These are phyloP conservation scores for Gnathonemus longibarbis DNA, from an alignment of 2,113 vertebrate species.

Conservation along the genomic window DNA sequence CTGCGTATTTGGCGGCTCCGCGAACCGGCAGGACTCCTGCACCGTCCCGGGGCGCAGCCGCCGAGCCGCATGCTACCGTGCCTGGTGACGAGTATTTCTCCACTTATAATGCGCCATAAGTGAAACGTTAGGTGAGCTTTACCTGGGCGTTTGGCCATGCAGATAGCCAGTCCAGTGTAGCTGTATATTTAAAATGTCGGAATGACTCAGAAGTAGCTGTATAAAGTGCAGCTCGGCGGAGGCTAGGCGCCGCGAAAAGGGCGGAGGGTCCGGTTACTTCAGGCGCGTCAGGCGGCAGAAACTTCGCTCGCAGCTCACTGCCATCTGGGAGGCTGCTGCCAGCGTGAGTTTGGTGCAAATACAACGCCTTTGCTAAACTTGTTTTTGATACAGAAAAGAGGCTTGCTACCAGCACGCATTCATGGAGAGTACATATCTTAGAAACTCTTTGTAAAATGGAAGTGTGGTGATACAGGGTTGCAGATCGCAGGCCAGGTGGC, in stretches of 20 bases:
- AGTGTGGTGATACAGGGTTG: background rate
- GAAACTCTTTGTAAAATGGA: background rate
- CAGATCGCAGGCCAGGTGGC: too few relatives aligned
- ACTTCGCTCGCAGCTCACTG: too few relatives aligned
- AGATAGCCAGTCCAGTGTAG: background rate
- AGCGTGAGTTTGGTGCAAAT: background rate
- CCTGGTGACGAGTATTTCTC: background rate
- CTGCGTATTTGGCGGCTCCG: background rate
- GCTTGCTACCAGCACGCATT: background rate
- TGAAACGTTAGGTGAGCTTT: background rate
- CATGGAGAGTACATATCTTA: background rate
- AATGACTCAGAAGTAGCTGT: background rate
- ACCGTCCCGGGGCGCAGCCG: too few relatives aligned
- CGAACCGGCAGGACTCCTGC: too few relatives aligned
- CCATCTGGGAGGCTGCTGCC: too few relatives aligned
- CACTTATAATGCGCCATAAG: background rate
- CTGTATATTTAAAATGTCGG: background rate
- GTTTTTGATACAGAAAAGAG: background rate
- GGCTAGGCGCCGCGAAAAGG: too few relatives aligned
- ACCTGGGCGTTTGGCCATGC: background rate
- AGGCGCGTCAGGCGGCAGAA: too few relatives aligned
- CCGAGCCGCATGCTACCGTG: background rate
- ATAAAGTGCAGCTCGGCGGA: background rate
- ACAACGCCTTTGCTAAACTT: background rate
- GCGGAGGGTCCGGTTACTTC: too few relatives aligned